Conservation (phyloP, 2,888 invertebrate genomes). For the Macaria notata region DNA sequence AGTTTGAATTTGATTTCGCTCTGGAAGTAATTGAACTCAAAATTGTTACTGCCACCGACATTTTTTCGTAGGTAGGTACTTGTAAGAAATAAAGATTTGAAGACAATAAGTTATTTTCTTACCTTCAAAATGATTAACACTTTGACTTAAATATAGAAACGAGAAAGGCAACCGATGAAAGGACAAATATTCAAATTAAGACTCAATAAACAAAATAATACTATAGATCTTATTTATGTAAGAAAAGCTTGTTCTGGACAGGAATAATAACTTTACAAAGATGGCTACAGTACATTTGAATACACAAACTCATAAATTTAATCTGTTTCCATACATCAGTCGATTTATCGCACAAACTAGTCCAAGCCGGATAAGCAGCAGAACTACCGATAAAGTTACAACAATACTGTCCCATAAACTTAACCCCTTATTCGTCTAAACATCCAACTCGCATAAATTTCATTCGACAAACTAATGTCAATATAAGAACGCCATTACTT, state of each 20-base stretch:
- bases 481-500: constrained; percentile 79
- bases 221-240: neutral
- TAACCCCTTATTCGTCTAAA: constrained; percentile 79
- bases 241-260: neutral
- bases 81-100: too few relatives aligned
- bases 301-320: constrained; percentile 27
- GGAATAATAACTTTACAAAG: constrained; percentile 24
- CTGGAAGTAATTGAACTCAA: too few relatives aligned
- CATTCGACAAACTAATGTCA: constrained; percentile 81
- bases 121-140: too few relatives aligned
- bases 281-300: constrained; percentile 13
- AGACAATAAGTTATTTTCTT: too few relatives aligned
- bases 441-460: constrained; percentile 79
- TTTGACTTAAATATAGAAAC: too few relatives aligned
- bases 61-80: too few relatives aligned
- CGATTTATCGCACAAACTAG: constrained; percentile 51
- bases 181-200: too few relatives aligned
- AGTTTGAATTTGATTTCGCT: neutral
- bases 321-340: constrained; percentile 44
- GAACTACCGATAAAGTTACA: constrained; percentile 54
- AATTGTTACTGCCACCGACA: too few relatives aligned
- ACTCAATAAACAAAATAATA: too few relatives aligned
- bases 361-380: constrained; percentile 38
- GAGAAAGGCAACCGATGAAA: too few relatives aligned
- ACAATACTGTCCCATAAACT: constrained; percentile 67